These are phyloP conservation scores for Anabas testudineus DNA, from an alignment of 2,797 vertebrate species.

Conservation along the genomic window DNA sequence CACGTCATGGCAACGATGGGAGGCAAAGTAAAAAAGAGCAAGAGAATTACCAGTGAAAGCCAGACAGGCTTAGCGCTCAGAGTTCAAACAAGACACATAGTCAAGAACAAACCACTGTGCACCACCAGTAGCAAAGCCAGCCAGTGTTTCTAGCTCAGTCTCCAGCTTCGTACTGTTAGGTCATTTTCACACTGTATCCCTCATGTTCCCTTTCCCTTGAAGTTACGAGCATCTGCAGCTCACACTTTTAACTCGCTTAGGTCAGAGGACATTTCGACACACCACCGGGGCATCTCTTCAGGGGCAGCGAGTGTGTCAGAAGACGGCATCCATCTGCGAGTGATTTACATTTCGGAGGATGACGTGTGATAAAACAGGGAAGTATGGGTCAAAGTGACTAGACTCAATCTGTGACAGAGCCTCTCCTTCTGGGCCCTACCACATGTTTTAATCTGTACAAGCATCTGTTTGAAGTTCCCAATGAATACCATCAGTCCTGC, in stretches of 20 bases:
- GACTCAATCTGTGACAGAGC: constrained; percentile 79
- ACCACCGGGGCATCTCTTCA: constrained; percentile 52
- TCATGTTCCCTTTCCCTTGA: not conserved
- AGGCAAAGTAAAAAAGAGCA: constrained; percentile 40
- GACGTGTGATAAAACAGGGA: constrained; percentile 82
- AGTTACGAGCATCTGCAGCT: constrained; percentile 36
- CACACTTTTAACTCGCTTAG: constrained; percentile 31
- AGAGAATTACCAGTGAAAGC: constrained; percentile 58
- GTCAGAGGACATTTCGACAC: constrained; percentile 58
- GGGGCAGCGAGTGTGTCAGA: constrained; percentile 61
- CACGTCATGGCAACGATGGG: constrained; percentile 42
- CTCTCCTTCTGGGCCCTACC: constrained; percentile 73
- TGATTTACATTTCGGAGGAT: constrained; percentile 83
- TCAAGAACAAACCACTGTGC: constrained; percentile 36
- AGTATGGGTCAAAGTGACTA: constrained; percentile 82
- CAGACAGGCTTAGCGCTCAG: constrained; percentile 61
- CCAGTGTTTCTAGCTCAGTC: constrained; percentile 18
- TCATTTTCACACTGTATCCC: constrained; percentile 13
- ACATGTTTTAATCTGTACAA: constrained; percentile 84
- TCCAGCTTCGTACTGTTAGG: not conserved
- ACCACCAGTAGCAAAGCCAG: constrained; percentile 52
- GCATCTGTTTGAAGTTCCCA: constrained; percentile 86
- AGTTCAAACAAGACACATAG: constrained; percentile 74
- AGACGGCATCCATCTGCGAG: constrained; percentile 78
- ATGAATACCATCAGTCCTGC: constrained; percentile 78